phyloP scores from a whole-genome alignment of 2,113 vertebrate species.

The Solenodon paradoxus region DNA sequence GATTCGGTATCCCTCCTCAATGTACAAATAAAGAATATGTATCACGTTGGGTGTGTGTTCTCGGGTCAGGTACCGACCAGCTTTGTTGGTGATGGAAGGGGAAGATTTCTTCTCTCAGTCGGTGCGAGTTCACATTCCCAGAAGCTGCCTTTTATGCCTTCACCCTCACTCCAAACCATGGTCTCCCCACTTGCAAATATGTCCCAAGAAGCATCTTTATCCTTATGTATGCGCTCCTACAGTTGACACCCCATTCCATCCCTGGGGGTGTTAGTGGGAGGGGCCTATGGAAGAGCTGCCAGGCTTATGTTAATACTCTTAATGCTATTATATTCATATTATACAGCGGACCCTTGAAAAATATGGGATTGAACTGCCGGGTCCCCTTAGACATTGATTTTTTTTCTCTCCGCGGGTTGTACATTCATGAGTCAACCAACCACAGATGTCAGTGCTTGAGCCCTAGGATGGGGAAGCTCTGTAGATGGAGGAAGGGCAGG shows the following conservation, averaged over 20 bases:
- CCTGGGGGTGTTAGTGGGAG: not conserved
- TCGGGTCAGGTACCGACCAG: conserved; percentile 12
- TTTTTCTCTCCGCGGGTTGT: too few relatives aligned
- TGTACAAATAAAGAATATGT: not conserved
- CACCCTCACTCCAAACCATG: not conserved
- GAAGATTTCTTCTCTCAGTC: not conserved
- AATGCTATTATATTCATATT: not conserved
- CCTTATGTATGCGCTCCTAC: fast-evolving
- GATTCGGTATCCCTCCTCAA: too few relatives aligned
- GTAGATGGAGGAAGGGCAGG: too few relatives aligned
- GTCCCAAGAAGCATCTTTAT: not conserved
- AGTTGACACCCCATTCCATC: fast-evolving
- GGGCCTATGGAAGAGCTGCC: not conserved
- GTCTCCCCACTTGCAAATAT: not conserved
- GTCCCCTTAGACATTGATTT: too few relatives aligned
- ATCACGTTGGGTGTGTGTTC: not conserved
- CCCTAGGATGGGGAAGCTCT: too few relatives aligned
- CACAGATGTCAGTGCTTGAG: too few relatives aligned
- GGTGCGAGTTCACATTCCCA: not conserved
- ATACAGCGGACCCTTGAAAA: too few relatives aligned
- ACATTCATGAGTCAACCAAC: too few relatives aligned
- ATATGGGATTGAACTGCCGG: too few relatives aligned
- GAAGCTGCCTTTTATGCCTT: not conserved
- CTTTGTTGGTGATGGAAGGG: not conserved
- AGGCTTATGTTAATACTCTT: not conserved